Evolutionary conservation across 2,888 invertebrate species (phyloP).

Genomic region (Heliconius ethilla): DNA sequence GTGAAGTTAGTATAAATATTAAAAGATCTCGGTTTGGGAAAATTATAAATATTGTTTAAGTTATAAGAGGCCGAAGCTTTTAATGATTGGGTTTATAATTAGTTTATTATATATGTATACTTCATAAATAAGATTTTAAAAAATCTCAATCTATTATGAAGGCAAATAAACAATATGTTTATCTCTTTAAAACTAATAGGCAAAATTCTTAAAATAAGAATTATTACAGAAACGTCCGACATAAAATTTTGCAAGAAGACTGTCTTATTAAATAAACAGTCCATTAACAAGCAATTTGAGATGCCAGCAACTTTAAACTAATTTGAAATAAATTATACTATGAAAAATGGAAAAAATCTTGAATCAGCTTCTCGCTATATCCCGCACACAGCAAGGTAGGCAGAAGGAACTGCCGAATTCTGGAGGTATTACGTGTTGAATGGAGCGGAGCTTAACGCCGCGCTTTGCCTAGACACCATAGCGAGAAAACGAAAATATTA

Average conservation of each 20-base stretch:
- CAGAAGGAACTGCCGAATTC: too few relatives aligned
- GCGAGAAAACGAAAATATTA: too few relatives aligned
- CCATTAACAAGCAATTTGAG: constrained; percentile 7
- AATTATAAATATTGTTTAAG: too few relatives aligned
- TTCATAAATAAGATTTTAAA: neutral
- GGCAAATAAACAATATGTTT: neutral
- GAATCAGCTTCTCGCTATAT: neutral
- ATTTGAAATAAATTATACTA: constrained; percentile 23
- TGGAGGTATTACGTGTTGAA: too few relatives aligned
- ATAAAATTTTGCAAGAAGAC: neutral
- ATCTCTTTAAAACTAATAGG: neutral
- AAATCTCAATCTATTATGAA: neutral
- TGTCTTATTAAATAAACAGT: constrained; percentile 15
- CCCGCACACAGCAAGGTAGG: too few relatives aligned
- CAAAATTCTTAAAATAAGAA: neutral
- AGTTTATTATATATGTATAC: neutral
- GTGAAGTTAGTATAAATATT: too few relatives aligned
- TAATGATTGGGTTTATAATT: too few relatives aligned
- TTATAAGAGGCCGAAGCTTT: too few relatives aligned
- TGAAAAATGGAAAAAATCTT: constrained; percentile 25
- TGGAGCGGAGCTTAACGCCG: too few relatives aligned
- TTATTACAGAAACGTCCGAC: neutral
- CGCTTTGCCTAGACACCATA: too few relatives aligned
- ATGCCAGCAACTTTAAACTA: constrained; percentile 1
- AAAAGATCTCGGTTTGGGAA: too few relatives aligned